Conservation (phyloP, 2,888 invertebrate genomes). For the Drosophila basisetae region DNA sequence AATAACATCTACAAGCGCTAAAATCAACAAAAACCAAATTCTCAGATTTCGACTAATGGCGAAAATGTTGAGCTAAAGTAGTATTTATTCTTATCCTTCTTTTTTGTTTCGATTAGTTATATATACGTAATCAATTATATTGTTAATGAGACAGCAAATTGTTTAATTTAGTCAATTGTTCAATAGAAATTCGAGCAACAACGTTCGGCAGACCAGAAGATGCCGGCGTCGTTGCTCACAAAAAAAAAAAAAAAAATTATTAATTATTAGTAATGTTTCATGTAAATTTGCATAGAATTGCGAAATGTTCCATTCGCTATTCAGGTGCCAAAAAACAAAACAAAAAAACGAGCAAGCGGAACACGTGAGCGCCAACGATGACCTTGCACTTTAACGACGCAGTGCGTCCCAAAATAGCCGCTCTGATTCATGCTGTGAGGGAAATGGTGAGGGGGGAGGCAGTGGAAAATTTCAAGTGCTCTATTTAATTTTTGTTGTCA, state of each 20-base stretch:
- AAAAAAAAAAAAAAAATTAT: slow-evolving; percentile 42
- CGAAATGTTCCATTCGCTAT: slow-evolving; percentile 44
- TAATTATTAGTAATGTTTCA: neutral
- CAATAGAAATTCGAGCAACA: slow-evolving; percentile 32
- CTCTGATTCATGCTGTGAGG: slow-evolving; percentile 35
- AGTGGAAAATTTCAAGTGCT: slow-evolving; percentile 15
- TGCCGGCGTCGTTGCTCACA: slow-evolving; percentile 27
- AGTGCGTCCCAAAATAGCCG: slow-evolving; percentile 40
- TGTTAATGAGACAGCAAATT: slow-evolving; percentile 53
- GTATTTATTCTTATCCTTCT: slow-evolving; percentile 8
- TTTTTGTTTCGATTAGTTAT: slow-evolving; percentile 43
- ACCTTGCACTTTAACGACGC: slow-evolving; percentile 55
- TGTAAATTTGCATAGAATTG: slow-evolving; percentile 35
- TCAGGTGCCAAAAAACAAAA: slow-evolving; percentile 6
- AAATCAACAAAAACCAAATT: slow-evolving; percentile 19
- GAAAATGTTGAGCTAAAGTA: slow-evolving; percentile 51
- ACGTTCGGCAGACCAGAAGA: neutral
- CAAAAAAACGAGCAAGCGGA: neutral
- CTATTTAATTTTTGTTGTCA: slow-evolving; percentile 16
- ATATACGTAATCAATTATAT: slow-evolving; percentile 45
- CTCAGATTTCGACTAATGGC: slow-evolving; percentile 29
- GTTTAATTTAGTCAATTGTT: slow-evolving; percentile 69
- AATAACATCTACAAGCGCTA: slow-evolving; percentile 11
- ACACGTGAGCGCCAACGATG: slow-evolving; percentile 47
- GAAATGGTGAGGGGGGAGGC: neutral